Conservation (phyloP, 2,113 vertebrate species). For the Megaceryle torquata region DNA sequence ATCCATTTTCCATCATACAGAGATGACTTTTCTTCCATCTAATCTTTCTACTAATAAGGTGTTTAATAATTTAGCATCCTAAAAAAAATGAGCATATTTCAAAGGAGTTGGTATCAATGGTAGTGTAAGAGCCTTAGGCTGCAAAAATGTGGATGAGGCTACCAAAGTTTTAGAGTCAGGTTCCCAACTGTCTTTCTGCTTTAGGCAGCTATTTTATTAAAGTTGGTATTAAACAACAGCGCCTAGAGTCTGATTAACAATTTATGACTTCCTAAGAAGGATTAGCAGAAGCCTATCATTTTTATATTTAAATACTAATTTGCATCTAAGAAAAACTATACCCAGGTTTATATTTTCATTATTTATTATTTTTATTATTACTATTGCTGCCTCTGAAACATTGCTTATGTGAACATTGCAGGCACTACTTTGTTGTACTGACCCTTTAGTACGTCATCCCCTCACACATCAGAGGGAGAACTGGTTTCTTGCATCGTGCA, state of each 20-base stretch:
- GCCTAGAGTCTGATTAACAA: conserved; percentile 77
- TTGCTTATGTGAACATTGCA: not conserved
- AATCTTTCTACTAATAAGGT: conserved; percentile 72
- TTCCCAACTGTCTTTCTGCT: conserved; percentile 73
- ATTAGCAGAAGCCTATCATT: conserved; percentile 75
- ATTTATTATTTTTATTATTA: conserved; percentile 26
- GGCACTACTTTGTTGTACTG: not conserved
- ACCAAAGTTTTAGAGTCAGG: conserved; percentile 65
- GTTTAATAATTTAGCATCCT: conserved; percentile 73
- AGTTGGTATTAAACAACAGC: conserved; percentile 76
- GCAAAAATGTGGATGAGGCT: conserved; percentile 61
- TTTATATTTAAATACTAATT: conserved; percentile 78
- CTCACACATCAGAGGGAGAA: not conserved
- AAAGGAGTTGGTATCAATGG: conserved; percentile 63
- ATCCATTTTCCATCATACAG: conserved; percentile 56
- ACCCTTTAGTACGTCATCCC: not conserved
- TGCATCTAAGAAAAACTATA: conserved; percentile 58
- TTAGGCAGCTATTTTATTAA: conserved; percentile 78
- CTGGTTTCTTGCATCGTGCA: not conserved
- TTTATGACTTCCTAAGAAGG: conserved; percentile 74
- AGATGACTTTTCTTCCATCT: conserved; percentile 65
- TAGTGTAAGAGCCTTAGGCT: conserved; percentile 53
- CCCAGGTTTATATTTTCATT: conserved; percentile 32
- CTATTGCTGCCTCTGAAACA: not conserved
- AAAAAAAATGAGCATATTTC: conserved; percentile 73